Percentiles rank a stretch among this genome's conserved stretches.
phyloP scores from a whole-genome alignment of 2,797 vertebrate genomes.

The Anableps anableps region DNA sequence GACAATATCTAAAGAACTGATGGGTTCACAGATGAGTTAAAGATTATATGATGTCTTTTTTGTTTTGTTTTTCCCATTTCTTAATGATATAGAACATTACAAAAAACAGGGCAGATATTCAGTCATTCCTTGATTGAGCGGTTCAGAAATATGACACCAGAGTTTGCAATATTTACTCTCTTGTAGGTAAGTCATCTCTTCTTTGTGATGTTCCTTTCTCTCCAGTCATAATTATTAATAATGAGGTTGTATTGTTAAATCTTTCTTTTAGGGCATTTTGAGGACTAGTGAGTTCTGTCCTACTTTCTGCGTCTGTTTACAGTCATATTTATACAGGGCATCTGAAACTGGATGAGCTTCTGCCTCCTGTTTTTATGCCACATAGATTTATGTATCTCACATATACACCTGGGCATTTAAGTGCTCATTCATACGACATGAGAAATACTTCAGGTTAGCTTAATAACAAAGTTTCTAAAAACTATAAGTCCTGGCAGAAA shows the following conservation, averaged over 20 bases:
- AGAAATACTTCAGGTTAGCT: not conserved
- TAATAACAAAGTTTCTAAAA: not conserved
- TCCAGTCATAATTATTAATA: not conserved
- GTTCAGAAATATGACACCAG: not conserved
- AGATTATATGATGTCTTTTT: not conserved
- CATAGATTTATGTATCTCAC: not conserved
- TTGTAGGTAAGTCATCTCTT: not conserved
- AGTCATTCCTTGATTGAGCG: not conserved
- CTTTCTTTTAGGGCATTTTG: not conserved
- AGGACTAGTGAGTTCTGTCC: not conserved
- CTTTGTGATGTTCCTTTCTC: not conserved
- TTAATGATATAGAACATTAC: not conserved
- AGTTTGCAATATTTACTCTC: no score
- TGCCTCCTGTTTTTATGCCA: not conserved
- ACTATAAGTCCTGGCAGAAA: not conserved
- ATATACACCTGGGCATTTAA: not conserved
- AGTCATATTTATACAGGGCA: not conserved
- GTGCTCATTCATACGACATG: not conserved
- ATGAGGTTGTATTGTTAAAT: not conserved
- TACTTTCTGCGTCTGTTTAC: slow-evolving; percentile 12
- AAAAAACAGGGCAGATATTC: not conserved
- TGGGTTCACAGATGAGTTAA: not conserved
- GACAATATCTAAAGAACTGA: not conserved
- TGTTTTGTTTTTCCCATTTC: not conserved
- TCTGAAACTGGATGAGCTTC: slow-evolving; percentile 14